Base-by-base conservation (phyloP, 2,797 vertebrate species). In the Tachyglossus aculeatus region DNA sequence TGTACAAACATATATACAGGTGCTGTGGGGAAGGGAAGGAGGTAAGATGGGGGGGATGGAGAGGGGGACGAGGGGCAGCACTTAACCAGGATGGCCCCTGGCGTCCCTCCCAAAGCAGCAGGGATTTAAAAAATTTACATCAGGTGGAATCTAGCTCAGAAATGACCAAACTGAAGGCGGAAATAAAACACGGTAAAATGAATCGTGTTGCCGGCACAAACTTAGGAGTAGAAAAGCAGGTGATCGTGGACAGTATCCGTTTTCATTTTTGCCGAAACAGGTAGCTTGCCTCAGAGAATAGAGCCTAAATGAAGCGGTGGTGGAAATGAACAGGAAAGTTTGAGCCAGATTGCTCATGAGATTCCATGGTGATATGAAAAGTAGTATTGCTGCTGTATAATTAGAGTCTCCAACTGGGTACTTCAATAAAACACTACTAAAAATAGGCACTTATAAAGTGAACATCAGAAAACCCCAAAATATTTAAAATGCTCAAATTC, bases 401-500 rank as follows among this genome's bases (percentile, higher is more conserved):
- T 44, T 55, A 82, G 14, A 36, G 74, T 66, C 83, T 55, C 59
- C 10, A 7, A 74, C 16, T 37, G 71, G 68, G 31, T 38, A 12
- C 36, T 77, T 65, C 45, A 73, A 54, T 45, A 75, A 69, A 61
- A 29, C 37, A 57, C 32, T 55, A 52, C 59, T 45, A 43, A 76
- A 81, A 76, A 61, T 31, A 69, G 37, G 15, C 47, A 60, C 37
- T 50, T 61, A 55, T 32, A 31, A 74, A 77, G 55, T 48, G 71
- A 76, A 66, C 43, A 71, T 36, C 37, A 76, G 44, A 29, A 74
- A 74, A 31, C 65, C 32, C 24, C 56, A 48, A 54, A 66, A 45
- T 16, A 73, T 64, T 63, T 78, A 60, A 22, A 24, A 55, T 43
- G 55, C 24, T 74, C 45, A 73, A 39, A 56, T 19, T 7, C 18